phyloP scores from a whole-genome alignment of 1,140 invertebrate genomes.

The Megalopta genalis region DNA sequence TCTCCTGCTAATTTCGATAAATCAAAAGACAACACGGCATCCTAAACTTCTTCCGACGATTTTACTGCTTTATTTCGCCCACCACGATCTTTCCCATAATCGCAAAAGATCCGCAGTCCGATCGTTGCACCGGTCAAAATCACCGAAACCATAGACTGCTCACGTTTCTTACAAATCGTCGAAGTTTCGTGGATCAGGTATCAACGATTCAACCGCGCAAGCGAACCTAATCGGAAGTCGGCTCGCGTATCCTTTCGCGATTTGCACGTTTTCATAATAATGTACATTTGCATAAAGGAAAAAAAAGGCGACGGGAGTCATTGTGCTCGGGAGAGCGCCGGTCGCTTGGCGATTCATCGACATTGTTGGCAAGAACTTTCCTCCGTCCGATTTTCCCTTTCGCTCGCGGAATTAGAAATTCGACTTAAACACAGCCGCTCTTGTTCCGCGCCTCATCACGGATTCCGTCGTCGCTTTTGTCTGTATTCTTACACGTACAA shows the following conservation, averaged over 20 bases:
- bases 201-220: no score
- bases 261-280: background rate
- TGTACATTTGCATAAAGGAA: background rate
- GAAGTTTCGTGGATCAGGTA: no score
- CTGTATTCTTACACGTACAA: constrained; percentile 63
- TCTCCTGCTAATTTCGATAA: no score
- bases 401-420: constrained; percentile 65
- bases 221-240: background rate
- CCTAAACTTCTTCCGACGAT: no score
- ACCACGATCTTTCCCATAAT: no score
- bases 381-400: constrained; percentile 62
- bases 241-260: background rate
- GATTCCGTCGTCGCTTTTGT: constrained; percentile 45
- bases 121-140: background rate
- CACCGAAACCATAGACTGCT: no score
- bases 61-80: no score
- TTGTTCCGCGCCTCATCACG: constrained; percentile 48
- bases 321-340: background rate
- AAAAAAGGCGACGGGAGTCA: background rate
- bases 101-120: background rate
- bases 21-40: no score
- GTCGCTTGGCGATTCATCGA: constrained; percentile 32
- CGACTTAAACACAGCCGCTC: constrained; percentile 49
- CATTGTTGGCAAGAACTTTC: constrained; percentile 41
- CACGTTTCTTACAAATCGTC: no score